Conservation (phyloP, 2,888 invertebrate species). For the Leuctra nigra region DNA sequence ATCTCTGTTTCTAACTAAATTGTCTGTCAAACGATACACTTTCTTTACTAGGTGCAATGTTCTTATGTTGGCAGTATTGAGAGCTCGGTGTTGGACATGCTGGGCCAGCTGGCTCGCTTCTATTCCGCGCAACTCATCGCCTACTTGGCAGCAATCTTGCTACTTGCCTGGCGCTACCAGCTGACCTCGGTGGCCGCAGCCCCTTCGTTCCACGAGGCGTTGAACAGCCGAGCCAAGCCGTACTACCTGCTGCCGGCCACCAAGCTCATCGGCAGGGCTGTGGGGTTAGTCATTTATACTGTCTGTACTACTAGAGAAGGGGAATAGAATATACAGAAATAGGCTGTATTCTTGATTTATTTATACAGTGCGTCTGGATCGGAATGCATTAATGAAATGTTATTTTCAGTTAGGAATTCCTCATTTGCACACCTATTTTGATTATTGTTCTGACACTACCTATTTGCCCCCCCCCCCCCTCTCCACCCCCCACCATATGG, state of each 20-base stretch:
- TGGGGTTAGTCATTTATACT: no score
- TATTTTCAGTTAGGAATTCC: no score
- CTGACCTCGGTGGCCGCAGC: constrained; percentile 38
- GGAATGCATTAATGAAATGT: no score
- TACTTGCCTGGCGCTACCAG: constrained; percentile 54
- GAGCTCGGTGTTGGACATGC: constrained; percentile 49
- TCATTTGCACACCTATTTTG: no score
- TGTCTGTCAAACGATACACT: background rate
- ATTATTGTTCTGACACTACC: no score
- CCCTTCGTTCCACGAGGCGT: constrained; percentile 49
- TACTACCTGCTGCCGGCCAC: constrained; percentile 47
- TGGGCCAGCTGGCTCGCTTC: constrained; percentile 59
- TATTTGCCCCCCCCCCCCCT: no score
- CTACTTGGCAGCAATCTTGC: constrained; percentile 56
- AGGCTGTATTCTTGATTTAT: background rate
- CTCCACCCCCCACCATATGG: no score
- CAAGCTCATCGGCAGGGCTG: constrained; percentile 44
- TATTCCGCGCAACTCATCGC: constrained; percentile 58
- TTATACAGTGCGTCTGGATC: background rate
- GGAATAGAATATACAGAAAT: no score
- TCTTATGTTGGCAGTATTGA: constrained; percentile 52
- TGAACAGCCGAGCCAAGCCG: constrained; percentile 53
- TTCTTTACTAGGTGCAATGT: background rate
- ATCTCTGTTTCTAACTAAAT: no score
- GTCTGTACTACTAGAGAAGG: no score